Base-by-base conservation (phyloP, 1,140 invertebrate genomes). In the Brachionus rotundiformis region DNA sequence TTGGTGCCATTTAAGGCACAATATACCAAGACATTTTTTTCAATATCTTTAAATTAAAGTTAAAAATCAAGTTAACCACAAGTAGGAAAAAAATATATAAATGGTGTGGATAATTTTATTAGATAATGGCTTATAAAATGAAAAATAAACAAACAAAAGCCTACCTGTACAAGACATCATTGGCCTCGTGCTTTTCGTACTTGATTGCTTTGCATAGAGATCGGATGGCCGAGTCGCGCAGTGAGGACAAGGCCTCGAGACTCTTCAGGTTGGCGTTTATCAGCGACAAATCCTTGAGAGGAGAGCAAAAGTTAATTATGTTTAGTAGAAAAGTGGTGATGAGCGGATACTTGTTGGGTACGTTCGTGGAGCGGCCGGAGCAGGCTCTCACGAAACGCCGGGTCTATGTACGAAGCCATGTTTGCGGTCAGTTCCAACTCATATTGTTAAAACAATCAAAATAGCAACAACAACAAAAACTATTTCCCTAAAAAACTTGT, bases 141-240 rank as follows among this genome's bases (percentile, higher is more conserved):
- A n/a, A n/a, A n/a, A n/a, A n/a, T n/a, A n/a, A n/a, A n/a, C n/a
- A n/a, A n/a, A n/a, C n/a, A 11, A 39, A 39, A 11, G 86, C 92
- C 91, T 87, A 94, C 92, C 92, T 92, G 86, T 93, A 93, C 2
- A 94, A 89, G 25, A 94, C 92, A 84, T 93, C 92, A 86, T 93
- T 93, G 47, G 92, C 92, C 83, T 92, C 90, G 85, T 93, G 92
- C 68, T 90, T 90, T 85, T 93, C 92, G 84, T 93, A 93, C 29
- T 92, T 89, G 2, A 93, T 92, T 44, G 90, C 90, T 85, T 91
- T 91, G 85, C 92, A 93, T 6, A 94, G 88, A 5, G 90, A 89
- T 44, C 92, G 89, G 25, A 93, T 88, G 71, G 91, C 90, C 8
- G 92, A 91, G 85, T 94, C 92, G 71, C 92, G 87, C 68, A 92